These are phyloP conservation scores for Bos taurus DNA, from an alignment of 2,113 vertebrate genomes.

Conservation along the genomic window DNA sequence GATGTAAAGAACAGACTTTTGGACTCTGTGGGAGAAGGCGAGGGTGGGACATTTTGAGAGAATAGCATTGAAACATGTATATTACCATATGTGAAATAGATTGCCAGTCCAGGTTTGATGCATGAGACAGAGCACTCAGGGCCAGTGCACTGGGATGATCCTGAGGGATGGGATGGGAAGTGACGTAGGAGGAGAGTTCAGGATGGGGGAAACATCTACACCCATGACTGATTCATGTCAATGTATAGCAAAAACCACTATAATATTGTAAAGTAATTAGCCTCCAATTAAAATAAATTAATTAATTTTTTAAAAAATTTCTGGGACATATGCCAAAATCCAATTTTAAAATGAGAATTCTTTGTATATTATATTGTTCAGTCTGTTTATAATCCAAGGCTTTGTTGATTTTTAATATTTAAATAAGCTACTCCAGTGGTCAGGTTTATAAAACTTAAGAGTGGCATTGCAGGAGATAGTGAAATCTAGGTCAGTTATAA, in stretches of 20 bases:
- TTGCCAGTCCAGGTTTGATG: neutral
- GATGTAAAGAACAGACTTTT: neutral
- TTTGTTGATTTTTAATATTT: neutral
- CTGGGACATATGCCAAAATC: neutral
- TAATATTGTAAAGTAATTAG: neutral
- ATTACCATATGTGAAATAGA: neutral
- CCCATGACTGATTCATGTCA: neutral
- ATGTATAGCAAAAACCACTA: neutral
- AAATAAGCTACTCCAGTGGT: neutral
- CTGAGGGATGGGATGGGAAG: neutral
- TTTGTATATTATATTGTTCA: neutral
- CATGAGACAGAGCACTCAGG: neutral
- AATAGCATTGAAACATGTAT: neutral
- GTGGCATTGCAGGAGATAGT: neutral
- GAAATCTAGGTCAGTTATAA: neutral
- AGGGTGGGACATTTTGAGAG: neutral
- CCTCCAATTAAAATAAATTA: neutral
- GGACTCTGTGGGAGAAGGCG: neutral
- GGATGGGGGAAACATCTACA: neutral
- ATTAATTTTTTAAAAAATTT: neutral
- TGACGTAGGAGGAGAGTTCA: rapidly evolving
- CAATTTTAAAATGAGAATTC: neutral
- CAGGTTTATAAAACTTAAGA: neutral
- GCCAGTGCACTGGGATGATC: neutral
- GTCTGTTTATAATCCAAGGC: neutral